A percentile compares a stretch with the other conserved stretches of the same genome.
Evolutionary conservation across 2,888 invertebrate species (phyloP).

Genomic region (Argynnis bischoffii): DNA sequence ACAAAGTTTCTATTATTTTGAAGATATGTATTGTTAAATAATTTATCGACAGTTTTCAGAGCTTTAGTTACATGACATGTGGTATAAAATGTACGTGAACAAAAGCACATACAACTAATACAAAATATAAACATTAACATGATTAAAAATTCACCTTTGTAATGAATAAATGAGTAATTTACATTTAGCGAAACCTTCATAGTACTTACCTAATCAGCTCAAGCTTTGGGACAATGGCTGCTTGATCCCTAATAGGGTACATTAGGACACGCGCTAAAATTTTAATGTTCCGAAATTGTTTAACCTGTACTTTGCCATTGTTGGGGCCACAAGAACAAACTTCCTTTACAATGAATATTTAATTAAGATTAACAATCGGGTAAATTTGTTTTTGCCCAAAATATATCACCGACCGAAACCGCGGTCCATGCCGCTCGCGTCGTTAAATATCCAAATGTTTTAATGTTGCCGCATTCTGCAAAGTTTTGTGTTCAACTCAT

Average conservation of each 20-base stretch:
- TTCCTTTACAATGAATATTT: slow-evolving; percentile 59
- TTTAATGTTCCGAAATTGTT: slow-evolving; percentile 25
- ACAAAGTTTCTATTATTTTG: too few relatives aligned
- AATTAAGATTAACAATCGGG: slow-evolving; percentile 65
- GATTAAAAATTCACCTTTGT: neutral
- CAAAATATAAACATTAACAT: neutral
- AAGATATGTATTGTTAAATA: too few relatives aligned
- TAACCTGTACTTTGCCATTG: slow-evolving; percentile 34
- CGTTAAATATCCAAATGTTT: slow-evolving; percentile 20
- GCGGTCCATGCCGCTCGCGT: slow-evolving; percentile 38
- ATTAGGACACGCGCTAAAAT: slow-evolving; percentile 24
- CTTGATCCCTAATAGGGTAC: slow-evolving; percentile 9
- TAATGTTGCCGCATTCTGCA: slow-evolving; percentile 18
- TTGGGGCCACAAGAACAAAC: slow-evolving; percentile 36
- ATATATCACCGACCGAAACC: slow-evolving; percentile 43
- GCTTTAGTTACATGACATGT: too few relatives aligned
- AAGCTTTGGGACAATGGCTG: slow-evolving; percentile 3
- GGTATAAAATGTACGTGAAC: too few relatives aligned
- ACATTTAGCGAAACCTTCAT: neutral
- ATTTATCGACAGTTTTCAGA: too few relatives aligned
- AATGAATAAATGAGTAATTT: neutral
- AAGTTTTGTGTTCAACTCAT: neutral
- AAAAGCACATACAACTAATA: too few relatives aligned
- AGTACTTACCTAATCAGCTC: slow-evolving; percentile 15
- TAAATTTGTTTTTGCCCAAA: slow-evolving; percentile 48